Base-by-base conservation (phyloP, 2,113 vertebrate genomes). In the Oryzias woworae region DNA sequence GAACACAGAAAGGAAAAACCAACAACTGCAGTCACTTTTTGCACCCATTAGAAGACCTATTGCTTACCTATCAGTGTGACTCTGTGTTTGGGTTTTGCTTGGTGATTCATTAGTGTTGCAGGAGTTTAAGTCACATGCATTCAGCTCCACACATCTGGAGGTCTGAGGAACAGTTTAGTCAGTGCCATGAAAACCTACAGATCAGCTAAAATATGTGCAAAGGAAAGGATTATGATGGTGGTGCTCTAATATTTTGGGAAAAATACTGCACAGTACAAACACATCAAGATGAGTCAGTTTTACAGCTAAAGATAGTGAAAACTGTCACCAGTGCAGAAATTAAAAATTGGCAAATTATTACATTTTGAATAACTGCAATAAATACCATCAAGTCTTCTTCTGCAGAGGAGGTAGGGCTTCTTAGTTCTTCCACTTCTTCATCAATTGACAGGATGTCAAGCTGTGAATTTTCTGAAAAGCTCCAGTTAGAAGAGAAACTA, bases 61-160 rank as follows among this genome's bases (percentile, higher is more conserved):
- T 42, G 59, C 77, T 81, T 75, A 87, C 87, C 83, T 87, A 44
- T 83, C 56, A 43, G 20, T 44, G 56, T 42, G 31, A 7, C 20
- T 75, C 16, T 3, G 36, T 22, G n/a, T 58, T 61, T 62, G 68
- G 50, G 18, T 22, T 65, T 58, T 64, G 62, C 10, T 53, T 48
- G 71, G 63, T 15, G 62, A 70, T 57, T 75, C 59, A 54, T 44
- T 55, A 12, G 1, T 8, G 28, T 18, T 13, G 23, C 50, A 23
- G 75, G 55, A 5, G 52, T 61, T 56, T 53, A 53, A 68, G 26
- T 52, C 4, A 45, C 66, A 54, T n/a, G 68, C 59, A 24, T 45
- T 53, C 24, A 42, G 69, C 4, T 13, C 58, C n/a, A 53, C 8
- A 46, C 69, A 55, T 20, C 61, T 20, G 24, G 66, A 57, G 61